Evolutionary conservation across 2,113 vertebrate genomes (phyloP).

Genomic region (Otis tarda): DNA sequence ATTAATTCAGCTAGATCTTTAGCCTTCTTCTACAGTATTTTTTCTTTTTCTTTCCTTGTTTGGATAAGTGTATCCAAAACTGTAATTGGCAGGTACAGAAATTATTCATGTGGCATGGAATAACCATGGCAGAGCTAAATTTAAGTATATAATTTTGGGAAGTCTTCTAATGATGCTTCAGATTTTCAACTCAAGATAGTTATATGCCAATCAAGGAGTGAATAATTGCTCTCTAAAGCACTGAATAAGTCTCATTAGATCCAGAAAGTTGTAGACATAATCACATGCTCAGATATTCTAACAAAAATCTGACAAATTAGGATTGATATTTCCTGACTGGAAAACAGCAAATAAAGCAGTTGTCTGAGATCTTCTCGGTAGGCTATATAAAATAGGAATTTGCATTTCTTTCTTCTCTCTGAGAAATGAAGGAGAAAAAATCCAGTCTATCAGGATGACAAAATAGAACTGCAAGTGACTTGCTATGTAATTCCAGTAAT

Average conservation of each 20-base stretch:
- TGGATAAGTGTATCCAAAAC: background rate
- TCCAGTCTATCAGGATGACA: background rate
- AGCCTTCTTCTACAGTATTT: background rate
- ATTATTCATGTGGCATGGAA: background rate
- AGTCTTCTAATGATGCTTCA: background rate
- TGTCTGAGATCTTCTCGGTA: background rate
- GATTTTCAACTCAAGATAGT: background rate
- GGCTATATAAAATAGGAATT: background rate
- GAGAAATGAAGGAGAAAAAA: background rate
- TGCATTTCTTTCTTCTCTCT: background rate
- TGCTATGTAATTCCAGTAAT: background rate
- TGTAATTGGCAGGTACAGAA: background rate
- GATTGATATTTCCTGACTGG: background rate
- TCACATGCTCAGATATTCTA: background rate
- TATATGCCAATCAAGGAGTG: constrained; percentile 8
- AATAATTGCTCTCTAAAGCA: constrained; percentile 29
- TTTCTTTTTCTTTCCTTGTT: background rate
- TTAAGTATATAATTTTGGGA: background rate
- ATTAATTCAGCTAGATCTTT: background rate
- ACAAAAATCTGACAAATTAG: background rate
- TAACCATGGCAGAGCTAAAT: background rate
- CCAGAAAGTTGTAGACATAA: background rate
- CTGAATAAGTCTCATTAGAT: background rate
- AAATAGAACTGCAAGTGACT: background rate
- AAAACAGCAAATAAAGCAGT: background rate